Conservation (phyloP, 2,797 vertebrate species). For the Carcharodon carcharias region DNA sequence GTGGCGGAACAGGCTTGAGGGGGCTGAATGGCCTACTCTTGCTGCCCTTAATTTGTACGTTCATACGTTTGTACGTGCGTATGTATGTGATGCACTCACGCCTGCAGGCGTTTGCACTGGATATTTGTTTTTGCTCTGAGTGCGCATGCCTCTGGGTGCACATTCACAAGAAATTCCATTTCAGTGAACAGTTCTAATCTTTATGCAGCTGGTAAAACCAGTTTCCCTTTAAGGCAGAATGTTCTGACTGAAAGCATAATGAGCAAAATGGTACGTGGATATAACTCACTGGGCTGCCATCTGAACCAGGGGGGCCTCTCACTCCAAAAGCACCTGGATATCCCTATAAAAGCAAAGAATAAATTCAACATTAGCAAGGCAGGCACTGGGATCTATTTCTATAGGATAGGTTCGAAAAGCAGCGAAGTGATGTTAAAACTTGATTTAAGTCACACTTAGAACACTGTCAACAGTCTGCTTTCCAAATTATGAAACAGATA, state of each 20-base stretch:
- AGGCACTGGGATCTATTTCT: not conserved
- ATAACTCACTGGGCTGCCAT: conserved; percentile 78
- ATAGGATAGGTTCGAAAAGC: not conserved
- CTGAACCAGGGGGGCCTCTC: conserved; percentile 77
- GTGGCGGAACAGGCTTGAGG: too few species aligned
- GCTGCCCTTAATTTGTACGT: too few species aligned
- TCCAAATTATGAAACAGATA: not conserved
- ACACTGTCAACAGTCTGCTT: not conserved
- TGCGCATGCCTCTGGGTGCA: not conserved
- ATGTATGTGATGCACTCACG: too few species aligned
- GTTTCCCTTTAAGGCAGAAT: conserved; percentile 68
- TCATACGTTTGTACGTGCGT: too few species aligned
- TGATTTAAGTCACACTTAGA: not conserved
- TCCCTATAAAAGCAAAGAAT: conserved; percentile 58
- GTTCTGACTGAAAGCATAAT: not conserved
- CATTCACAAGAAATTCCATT: not conserved
- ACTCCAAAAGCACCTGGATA: conserved; percentile 77
- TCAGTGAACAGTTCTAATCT: not conserved
- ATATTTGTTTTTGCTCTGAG: not conserved
- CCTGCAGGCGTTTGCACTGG: not conserved
- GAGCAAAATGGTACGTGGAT: too few species aligned
- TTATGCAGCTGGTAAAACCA: conserved; percentile 22
- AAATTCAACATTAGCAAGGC: not conserved
- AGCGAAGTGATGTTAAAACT: not conserved
- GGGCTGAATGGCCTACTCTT: too few species aligned